Base-by-base conservation (phyloP, 2,797 vertebrate species). In the Diglossa cyanea region DNA sequence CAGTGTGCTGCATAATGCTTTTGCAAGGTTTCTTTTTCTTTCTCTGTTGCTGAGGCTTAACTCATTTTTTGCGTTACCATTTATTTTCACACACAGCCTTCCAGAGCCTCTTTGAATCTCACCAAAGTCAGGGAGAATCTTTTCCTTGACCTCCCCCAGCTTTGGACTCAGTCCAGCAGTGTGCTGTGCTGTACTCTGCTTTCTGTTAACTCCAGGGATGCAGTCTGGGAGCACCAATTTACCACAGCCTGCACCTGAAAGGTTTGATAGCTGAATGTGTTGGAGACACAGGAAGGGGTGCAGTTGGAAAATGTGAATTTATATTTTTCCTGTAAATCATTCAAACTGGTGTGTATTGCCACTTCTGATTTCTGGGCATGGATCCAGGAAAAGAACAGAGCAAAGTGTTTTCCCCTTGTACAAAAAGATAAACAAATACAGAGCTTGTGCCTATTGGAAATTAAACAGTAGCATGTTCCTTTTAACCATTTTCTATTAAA, bases 361-460 rank as follows among this genome's bases (percentile, higher is more conserved):
- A 58, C 67, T 73, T 96, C 70, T 94, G 68, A 89, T 91, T 90
- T 94, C 89, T 78, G 76, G 75, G 53, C 73, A 51, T 28, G 60
- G 33, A 61, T 93, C 78, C 88, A 90, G 63, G 23, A 76, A 94
- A 87, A 91, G 40, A 81, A 31, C 35, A 60, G 33, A 48, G 31
- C 61, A n/a, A 89, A 71, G 21, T 33, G 16, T 47, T 70, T 58
- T 47, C 14, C 28, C 6, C 11, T 51, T 62, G 13, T 42, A 65
- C 31, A 42, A 76, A 74, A 87, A 70, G 47, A 11, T 91, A 93
- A 87, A 74, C 26, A 73, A 93, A 63, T 47, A 53, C 31, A 35
- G 50, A 86, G 9, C 35, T 75, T 72, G 42, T 80, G 58, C 45
- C 39, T 85, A 30, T n/a, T 72, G 55, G 78, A 75, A 92, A 77